Conservation (phyloP, 2,888 invertebrate species). For the Metallyticus violacea region DNA sequence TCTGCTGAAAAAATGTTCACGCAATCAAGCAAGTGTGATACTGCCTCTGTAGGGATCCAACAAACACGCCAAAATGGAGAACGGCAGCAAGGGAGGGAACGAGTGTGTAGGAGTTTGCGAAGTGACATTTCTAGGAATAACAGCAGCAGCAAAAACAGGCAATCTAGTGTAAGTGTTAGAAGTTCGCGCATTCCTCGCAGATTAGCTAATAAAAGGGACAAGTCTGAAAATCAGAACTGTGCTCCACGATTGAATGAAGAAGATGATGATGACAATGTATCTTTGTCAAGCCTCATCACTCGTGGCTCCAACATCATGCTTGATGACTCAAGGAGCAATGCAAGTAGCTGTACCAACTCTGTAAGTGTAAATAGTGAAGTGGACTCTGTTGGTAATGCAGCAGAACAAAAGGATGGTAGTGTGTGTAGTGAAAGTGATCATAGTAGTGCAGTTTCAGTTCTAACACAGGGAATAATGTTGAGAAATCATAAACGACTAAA, state of each 20-base stretch:
- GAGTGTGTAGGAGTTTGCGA: constrained; percentile 33
- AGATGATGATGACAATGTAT: constrained; percentile 32
- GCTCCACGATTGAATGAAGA: not conserved
- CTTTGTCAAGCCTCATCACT: constrained; percentile 25
- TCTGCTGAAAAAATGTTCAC: constrained; percentile 26
- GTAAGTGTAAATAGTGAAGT: constrained; percentile 50
- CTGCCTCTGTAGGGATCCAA: not conserved
- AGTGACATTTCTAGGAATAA: not conserved
- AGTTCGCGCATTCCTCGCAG: constrained; percentile 2
- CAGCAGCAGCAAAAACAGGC: not conserved
- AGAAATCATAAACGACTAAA: constrained; percentile 60
- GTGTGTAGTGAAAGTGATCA: constrained; percentile 44
- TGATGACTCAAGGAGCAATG: constrained; percentile 49
- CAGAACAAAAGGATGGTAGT: constrained; percentile 44
- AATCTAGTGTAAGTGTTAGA: not conserved
- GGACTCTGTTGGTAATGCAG: constrained; percentile 47
- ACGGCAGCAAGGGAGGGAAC: constrained; percentile 21
- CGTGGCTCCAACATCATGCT: constrained; percentile 37
- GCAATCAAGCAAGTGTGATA: not conserved
- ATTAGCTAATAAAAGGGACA: constrained; percentile 8
- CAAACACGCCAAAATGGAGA: not conserved
- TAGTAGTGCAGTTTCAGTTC: not conserved
- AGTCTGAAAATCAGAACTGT: not conserved
- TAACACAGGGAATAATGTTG: constrained; percentile 53
- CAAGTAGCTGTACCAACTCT: constrained; percentile 45